These are phyloP conservation scores for Luidia sarsii DNA, from an alignment of 53 echinoderm and acorn worm genomes.

Conservation along the genomic window DNA sequence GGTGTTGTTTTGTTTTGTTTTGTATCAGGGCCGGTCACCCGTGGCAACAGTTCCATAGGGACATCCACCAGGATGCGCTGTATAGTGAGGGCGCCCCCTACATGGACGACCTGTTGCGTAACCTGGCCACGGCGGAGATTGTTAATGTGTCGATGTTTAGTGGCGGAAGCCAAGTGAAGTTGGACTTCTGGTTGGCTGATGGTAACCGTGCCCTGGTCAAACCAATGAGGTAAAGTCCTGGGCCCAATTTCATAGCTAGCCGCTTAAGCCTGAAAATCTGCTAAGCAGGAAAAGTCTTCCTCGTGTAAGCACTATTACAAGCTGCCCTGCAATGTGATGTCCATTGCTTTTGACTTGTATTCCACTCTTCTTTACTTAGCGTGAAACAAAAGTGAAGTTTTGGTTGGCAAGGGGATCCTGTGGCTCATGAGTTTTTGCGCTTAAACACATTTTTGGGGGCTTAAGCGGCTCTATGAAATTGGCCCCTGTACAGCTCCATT, in stretches of 20 bases:
- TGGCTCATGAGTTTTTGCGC: too few relatives aligned
- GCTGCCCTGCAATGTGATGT: too few relatives aligned
- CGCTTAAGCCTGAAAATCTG: not conserved
- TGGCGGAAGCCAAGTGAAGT: constrained; percentile 82
- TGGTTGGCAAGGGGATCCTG: not conserved
- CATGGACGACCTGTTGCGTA: constrained; percentile 63
- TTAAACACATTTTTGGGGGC: too few relatives aligned
- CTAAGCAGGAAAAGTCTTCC: too few relatives aligned
- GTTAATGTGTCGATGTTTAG: constrained; percentile 46
- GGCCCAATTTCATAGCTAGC: not conserved
- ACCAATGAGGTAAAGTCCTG: constrained; percentile 77
- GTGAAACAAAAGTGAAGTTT: too few relatives aligned
- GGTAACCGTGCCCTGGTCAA: constrained; percentile 83
- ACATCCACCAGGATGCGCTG: constrained; percentile 68
- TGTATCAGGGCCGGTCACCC: constrained; percentile 27
- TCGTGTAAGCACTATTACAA: too few relatives aligned
- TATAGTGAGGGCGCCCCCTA: constrained; percentile 73
- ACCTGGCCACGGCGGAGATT: constrained; percentile 58
- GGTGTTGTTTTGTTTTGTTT: not conserved
- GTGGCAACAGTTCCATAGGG: constrained; percentile 75
- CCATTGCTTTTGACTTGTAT: too few relatives aligned
- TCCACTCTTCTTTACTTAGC: too few relatives aligned
- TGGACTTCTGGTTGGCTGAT: constrained; percentile 71
- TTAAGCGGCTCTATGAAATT: too few relatives aligned
- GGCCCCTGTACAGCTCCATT: too few relatives aligned